Percentiles rank a stretch among this genome's conserved stretches.
Evolutionary conservation across 2,113 vertebrate genomes (phyloP).

Genomic region (Heteronetta atricapilla): DNA sequence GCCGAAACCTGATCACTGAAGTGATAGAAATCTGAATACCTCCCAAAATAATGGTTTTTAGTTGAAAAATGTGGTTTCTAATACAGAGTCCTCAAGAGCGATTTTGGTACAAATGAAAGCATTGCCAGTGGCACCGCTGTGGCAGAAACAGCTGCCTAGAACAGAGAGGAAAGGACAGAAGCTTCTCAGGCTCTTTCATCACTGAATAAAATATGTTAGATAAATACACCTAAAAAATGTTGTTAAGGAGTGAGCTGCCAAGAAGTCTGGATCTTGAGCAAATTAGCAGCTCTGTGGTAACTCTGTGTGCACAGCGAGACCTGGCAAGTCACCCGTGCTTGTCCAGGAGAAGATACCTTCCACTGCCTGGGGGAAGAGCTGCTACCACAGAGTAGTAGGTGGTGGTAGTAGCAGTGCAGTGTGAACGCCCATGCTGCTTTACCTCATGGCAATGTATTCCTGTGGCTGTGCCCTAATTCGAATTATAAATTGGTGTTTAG

Average conservation of each 20-base stretch:
- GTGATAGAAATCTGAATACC: background rate
- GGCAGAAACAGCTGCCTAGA: background rate
- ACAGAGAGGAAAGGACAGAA: background rate
- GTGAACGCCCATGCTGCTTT: background rate
- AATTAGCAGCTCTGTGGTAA: background rate
- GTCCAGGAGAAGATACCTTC: background rate
- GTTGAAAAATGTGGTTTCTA: background rate
- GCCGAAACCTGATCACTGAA: background rate
- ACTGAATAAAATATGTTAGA: background rate
- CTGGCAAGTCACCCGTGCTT: background rate
- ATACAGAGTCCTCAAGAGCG: background rate
- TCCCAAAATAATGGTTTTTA: background rate
- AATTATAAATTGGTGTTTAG: background rate
- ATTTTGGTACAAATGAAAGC: background rate
- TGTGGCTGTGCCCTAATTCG: rapidly evolving
- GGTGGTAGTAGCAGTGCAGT: background rate
- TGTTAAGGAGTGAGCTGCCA: background rate
- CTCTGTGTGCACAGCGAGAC: background rate
- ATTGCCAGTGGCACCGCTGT: background rate
- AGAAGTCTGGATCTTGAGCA: background rate
- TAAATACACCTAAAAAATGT: background rate
- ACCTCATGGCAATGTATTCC: background rate
- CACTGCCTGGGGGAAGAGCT: background rate
- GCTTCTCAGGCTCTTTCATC: background rate
- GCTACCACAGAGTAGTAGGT: background rate